Conservation (phyloP, 2,113 vertebrate species). For the Mesoclemmys tuberculata region DNA sequence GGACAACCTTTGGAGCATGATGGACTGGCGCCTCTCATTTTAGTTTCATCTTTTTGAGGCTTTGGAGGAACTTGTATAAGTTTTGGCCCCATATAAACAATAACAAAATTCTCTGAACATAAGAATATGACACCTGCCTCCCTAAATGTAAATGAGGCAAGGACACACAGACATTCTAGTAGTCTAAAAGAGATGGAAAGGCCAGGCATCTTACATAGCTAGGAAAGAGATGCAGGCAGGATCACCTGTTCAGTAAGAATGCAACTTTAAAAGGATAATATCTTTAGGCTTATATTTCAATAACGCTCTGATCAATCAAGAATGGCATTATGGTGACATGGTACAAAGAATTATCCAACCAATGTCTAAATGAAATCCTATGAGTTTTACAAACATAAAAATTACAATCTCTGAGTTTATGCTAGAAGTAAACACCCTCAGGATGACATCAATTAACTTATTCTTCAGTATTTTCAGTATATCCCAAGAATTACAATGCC, state of each 20-base stretch:
- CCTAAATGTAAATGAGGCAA: neutral
- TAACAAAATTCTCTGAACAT: neutral
- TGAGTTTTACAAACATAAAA: neutral
- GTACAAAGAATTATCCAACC: neutral
- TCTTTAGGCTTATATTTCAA: neutral
- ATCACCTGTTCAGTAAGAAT: neutral
- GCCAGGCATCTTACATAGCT: too few species aligned
- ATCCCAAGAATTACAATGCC: neutral
- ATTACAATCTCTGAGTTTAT: neutral
- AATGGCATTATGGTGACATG: neutral
- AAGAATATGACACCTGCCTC: neutral
- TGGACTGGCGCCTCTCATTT: too few species aligned
- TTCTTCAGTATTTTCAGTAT: neutral
- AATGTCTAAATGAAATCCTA: neutral
- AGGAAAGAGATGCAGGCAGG: neutral
- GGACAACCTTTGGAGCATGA: too few species aligned
- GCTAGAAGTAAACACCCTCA: neutral
- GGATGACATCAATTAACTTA: neutral
- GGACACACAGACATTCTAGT: neutral
- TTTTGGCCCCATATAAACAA: neutral
- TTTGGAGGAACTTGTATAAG: too few species aligned
- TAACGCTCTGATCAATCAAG: neutral
- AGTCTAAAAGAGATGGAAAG: too few species aligned
- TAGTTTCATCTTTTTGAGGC: too few species aligned
- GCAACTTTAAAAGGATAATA: neutral